These are phyloP conservation scores for Oreochromis niloticus DNA, from an alignment of 2,113 vertebrate genomes.

Conservation along the genomic window DNA sequence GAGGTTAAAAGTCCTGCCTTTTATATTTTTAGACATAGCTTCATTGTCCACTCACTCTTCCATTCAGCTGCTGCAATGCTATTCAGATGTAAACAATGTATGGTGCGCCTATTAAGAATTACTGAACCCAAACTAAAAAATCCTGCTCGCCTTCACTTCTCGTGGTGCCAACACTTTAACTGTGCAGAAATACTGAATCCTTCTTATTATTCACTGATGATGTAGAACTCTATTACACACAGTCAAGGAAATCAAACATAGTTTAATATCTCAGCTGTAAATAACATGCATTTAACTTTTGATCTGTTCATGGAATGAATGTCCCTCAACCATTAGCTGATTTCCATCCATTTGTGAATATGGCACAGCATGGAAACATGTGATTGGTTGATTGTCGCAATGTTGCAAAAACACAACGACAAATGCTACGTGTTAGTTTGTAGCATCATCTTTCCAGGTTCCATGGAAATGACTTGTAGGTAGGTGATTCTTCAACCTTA, in stretches of 20 bases:
- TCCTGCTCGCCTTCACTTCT: not conserved
- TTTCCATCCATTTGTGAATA: not conserved
- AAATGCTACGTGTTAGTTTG: not conserved
- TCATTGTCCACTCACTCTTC: not conserved
- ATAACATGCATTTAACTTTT: not conserved
- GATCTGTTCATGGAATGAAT: not conserved
- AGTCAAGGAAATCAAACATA: not conserved
- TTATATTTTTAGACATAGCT: not conserved
- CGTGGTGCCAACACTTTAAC: not conserved
- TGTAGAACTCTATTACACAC: not conserved
- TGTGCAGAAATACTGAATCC: not conserved
- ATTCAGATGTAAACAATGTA: not conserved
- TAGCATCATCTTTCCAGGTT: not conserved
- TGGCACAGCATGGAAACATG: not conserved
- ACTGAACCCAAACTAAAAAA: not conserved
- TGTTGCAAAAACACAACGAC: not conserved
- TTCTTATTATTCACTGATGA: not conserved
- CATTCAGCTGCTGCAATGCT: not conserved
- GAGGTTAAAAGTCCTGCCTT: slow-evolving; percentile 1
- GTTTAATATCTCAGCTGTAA: not conserved
- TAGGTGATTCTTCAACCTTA: not conserved
- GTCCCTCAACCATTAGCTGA: not conserved
- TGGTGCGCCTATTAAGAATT: not conserved
- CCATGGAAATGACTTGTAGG: not conserved
- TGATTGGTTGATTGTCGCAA: not conserved